Percentiles rank a stretch among this genome's conserved stretches.
Conservation (phyloP, 2,888 invertebrate genomes). For the Ditylenchus weischeri region DNA sequence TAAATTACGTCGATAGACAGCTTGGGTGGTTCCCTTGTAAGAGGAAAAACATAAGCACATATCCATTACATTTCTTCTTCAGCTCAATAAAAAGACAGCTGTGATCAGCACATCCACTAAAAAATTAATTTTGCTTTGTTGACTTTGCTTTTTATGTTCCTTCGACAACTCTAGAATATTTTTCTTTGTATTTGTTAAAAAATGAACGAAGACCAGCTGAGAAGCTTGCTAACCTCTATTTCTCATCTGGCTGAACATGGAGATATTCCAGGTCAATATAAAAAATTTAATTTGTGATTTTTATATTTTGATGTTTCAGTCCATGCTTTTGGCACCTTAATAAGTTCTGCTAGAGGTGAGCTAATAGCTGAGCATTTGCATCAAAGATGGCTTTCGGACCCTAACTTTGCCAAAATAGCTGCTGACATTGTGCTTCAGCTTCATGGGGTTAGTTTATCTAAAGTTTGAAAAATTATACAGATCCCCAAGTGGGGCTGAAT, state of each 20-base stretch:
- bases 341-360: conserved; percentile 31
- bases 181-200: neutral
- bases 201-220: conserved; percentile 26
- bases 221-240: conserved; percentile 32
- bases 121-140: no score
- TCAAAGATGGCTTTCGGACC: conserved; percentile 38
- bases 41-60: no score
- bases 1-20: no score
- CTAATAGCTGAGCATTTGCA: conserved; percentile 37
- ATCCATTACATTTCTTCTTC: no score
- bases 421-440: conserved; percentile 38
- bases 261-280: conserved; percentile 32
- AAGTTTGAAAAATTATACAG: conserved; percentile 14
- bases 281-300: no score
- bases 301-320: conserved; percentile 29
- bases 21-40: no score
- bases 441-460: conserved; percentile 29
- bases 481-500: no score
- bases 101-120: no score
- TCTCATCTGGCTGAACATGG: conserved; percentile 36
- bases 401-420: conserved; percentile 35
- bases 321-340: conserved; percentile 37
- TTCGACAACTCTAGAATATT: no score
- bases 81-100: no score
- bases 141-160: no score